Base-by-base conservation (phyloP, 2,797 vertebrate genomes). In the Chromis chromis region DNA sequence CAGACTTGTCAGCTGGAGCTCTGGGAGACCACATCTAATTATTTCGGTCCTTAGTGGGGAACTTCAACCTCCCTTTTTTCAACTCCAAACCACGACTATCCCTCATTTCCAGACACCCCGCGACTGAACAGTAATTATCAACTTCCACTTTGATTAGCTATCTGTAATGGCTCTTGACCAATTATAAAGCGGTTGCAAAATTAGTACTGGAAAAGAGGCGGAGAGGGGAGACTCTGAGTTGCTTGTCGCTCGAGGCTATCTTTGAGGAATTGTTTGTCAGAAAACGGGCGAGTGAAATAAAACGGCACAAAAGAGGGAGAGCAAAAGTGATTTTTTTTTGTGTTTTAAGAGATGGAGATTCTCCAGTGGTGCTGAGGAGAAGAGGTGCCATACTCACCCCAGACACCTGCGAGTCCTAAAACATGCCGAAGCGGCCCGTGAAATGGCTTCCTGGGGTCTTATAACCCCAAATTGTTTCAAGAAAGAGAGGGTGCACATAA, bases 11-110 rank as follows among this genome's bases (percentile, higher is more conserved):
- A 87, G 72, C 59, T 31, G 27, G 28, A 61, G 82, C 84, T 80
- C 17, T 22, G 70, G 80, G 84, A 86, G 67, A 86, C 67, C 65
- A 74, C 60, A 85, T 87, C 67, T 90, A 91, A 93, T 91, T 91
- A 88, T 86, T 79, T 68, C 57, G 36, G 79, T 86, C 76, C 83
- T 78, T 77, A 55, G 49, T 40, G 36, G 54, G 19, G 70, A 83
- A 79, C 85, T 81, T 55, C 46, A 70, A 60, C 76, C 59, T 65
- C 67, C 53, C 39, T 70, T 63, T 69, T 65, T 63, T 62, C 24
- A 67, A 56, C 44, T 76, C 68, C 73, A 59, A 74, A 68, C 70
- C 68, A 65, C 66, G 82, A 67, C 79, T 59, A 80, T 78, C 76
- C 74, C 67, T 91, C 68, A 79, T 87, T 87, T 87, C 22, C 73